Evolutionary conservation across 1,140 invertebrate species (phyloP).

Genomic region (Leptonema lineaticorne): DNA sequence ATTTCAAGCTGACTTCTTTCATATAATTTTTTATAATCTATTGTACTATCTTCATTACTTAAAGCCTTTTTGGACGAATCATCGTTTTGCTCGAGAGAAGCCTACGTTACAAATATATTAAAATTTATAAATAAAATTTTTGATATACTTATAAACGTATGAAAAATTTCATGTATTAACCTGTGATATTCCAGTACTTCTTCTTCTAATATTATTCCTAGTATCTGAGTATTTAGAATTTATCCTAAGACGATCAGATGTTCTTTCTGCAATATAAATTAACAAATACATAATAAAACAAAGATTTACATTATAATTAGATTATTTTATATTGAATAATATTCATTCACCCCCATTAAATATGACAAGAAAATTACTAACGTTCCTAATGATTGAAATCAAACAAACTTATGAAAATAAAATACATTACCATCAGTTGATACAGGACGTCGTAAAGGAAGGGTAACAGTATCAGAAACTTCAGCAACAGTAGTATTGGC

Average conservation of each 20-base stretch:
- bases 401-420: constrained; percentile 5
- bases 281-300: background rate
- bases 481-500: constrained; percentile 54
- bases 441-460: constrained; percentile 62
- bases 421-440: constrained; percentile 33
- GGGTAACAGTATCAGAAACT: constrained; percentile 68
- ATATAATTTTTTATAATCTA: constrained; percentile 83
- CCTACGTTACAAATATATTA: background rate
- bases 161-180: background rate
- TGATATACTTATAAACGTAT: background rate
- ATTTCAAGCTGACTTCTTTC: constrained; percentile 64
- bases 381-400: background rate
- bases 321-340: no score
- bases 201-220: constrained; percentile 22
- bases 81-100: constrained; percentile 3
- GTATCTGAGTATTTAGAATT: constrained; percentile 14
- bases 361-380: background rate
- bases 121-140: background rate
- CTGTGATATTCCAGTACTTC: constrained; percentile 24
- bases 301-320: background rate
- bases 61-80: background rate
- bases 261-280: constrained; percentile 12
- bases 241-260: background rate
- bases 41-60: constrained; percentile 68
- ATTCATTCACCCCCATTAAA: no score